These are phyloP conservation scores for Conopomorpha cramerella DNA, from an alignment of 1,140 invertebrate species.

Conservation along the genomic window DNA sequence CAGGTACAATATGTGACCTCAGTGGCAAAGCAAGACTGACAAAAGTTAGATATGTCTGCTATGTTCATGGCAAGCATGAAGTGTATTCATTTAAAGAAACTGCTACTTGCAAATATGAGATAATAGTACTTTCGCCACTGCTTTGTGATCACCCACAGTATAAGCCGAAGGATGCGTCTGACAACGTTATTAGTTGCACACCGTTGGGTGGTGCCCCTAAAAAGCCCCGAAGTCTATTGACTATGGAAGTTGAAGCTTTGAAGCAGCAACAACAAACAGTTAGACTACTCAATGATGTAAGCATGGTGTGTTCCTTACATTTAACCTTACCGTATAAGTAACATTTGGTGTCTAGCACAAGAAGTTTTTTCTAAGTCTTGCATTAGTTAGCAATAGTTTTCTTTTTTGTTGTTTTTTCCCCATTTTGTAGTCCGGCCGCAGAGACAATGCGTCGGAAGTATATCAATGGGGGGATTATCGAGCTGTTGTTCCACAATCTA, in stretches of 20 bases:
- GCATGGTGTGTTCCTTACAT: constrained; percentile 11
- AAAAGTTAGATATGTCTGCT: constrained; percentile 84
- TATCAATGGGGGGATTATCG: too few species aligned
- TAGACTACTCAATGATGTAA: constrained; percentile 24
- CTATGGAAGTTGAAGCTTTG: constrained; percentile 73
- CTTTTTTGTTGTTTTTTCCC: too few species aligned
- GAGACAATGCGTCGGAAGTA: too few species aligned
- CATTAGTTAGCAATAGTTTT: not conserved
- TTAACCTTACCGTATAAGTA: too few species aligned
- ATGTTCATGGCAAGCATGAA: constrained; percentile 84
- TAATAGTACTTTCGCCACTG: constrained; percentile 81
- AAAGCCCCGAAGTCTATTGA: constrained; percentile 74
- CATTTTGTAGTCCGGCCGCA: too few species aligned
- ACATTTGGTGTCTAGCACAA: too few species aligned
- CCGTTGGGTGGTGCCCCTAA: constrained; percentile 71
- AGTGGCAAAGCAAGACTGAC: constrained; percentile 81
- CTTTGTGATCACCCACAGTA: constrained; percentile 90
- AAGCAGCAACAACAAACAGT: constrained; percentile 68
- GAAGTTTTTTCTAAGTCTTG: too few species aligned
- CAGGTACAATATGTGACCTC: constrained; percentile 88
- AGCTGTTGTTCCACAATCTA: too few species aligned
- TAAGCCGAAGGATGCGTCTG: constrained; percentile 78
- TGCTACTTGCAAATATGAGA: constrained; percentile 93
- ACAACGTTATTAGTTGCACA: constrained; percentile 81
- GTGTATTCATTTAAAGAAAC: constrained; percentile 92